A percentile compares a stretch with the other conserved stretches of the same genome.
Evolutionary conservation across 2,888 invertebrate species (phyloP).

Genomic region (Embidobia sp.): DNA sequence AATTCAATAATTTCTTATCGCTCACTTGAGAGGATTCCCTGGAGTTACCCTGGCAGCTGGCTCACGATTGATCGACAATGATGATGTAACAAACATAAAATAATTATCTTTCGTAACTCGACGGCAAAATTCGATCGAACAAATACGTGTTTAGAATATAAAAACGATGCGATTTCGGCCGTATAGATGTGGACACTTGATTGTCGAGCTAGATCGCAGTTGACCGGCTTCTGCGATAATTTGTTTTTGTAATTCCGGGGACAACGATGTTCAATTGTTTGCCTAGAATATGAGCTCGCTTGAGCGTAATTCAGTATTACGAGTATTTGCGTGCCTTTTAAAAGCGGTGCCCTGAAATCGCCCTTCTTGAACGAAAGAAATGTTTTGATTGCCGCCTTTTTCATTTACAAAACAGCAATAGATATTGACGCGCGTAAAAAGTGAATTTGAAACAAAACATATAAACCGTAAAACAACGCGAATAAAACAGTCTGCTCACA

Average conservation of each 20-base stretch:
- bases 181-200: conserved; percentile 1
- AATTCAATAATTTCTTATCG: conserved; percentile 52
- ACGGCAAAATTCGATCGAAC: background rate
- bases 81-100: conserved; percentile 27
- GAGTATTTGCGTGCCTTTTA: conserved; percentile 36
- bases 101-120: background rate
- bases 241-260: background rate
- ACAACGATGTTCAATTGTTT: background rate
- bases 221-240: too few species aligned
- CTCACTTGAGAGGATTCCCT: conserved; percentile 18
- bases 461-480: conserved; percentile 56
- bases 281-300: background rate
- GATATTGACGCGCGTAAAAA: conserved; percentile 34
- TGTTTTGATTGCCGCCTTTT: conserved; percentile 43
- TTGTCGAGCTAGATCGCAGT: background rate
- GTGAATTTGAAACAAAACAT: conserved; percentile 60
- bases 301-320: conserved; percentile 19
- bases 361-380: conserved; percentile 43
- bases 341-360: conserved; percentile 20
- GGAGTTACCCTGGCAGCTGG: conserved; percentile 2
- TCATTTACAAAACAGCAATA: conserved; percentile 52
- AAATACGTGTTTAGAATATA: conserved; percentile 10
- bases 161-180: background rate
- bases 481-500: conserved; percentile 53
- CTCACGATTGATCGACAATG: conserved; percentile 23